phyloP scores from a whole-genome alignment of 2,888 invertebrate species.

The Horisme vitalbata region DNA sequence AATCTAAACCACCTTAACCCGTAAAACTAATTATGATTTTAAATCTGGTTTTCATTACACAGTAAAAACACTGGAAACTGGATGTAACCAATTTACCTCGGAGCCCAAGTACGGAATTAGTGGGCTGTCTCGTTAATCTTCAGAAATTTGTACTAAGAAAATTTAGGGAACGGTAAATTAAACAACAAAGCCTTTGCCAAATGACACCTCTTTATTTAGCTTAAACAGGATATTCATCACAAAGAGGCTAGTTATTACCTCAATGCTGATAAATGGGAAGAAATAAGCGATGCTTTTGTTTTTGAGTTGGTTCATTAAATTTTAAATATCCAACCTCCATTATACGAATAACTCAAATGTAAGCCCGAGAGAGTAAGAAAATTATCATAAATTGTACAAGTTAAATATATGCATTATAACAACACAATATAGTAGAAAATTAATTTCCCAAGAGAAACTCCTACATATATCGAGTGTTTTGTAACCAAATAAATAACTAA shows the following conservation, averaged over 20 bases:
- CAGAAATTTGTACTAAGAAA: constrained; percentile 45
- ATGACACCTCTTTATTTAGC: constrained; percentile 35
- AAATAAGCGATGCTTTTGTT: constrained; percentile 4
- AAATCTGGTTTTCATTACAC: constrained; percentile 3
- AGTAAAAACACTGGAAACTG: constrained; percentile 15
- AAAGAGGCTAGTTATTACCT: constrained; percentile 26
- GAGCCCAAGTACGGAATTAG: constrained; percentile 34
- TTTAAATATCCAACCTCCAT: too few relatives aligned
- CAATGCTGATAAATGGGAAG: constrained; percentile 14
- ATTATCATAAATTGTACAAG: too few relatives aligned
- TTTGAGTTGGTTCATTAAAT: background rate
- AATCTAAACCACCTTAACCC: background rate
- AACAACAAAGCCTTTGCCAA: constrained; percentile 37
- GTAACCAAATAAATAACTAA: too few relatives aligned
- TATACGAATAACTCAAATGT: too few relatives aligned
- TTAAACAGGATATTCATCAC: constrained; percentile 29
- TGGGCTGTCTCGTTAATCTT: constrained; percentile 44
- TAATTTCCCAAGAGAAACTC: too few relatives aligned
- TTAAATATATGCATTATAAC: too few relatives aligned
- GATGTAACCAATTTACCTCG: constrained; percentile 25
- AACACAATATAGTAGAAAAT: too few relatives aligned
- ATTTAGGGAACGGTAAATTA: constrained; percentile 42
- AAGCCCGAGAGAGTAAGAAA: too few relatives aligned
- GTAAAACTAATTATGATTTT: background rate
- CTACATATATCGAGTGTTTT: too few relatives aligned